Evolutionary conservation across 2,113 vertebrate species (phyloP).

Genomic region (Vulpes lagopus): DNA sequence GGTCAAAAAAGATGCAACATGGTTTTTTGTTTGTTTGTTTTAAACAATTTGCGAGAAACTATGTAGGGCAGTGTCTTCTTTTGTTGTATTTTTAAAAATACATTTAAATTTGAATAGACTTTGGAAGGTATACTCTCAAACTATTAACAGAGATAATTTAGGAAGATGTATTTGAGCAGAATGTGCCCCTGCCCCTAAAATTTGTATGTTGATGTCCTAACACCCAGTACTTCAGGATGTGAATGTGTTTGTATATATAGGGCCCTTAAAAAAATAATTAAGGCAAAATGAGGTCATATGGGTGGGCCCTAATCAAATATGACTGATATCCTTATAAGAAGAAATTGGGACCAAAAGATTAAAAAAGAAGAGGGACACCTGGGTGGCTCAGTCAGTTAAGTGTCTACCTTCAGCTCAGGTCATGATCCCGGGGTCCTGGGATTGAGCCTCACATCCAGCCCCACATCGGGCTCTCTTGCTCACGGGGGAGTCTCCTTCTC

Average conservation of each 20-base stretch:
- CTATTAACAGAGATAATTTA: not conserved
- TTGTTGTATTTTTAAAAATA: not conserved
- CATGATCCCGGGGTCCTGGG: not conserved
- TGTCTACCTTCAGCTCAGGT: not conserved
- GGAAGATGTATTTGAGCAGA: not conserved
- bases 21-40: not conserved
- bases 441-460: not conserved
- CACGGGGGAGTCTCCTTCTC: not conserved
- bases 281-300: not conserved
- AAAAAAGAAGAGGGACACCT: not conserved
- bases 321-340: not conserved
- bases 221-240: not conserved
- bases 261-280: not conserved
- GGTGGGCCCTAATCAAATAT: not conserved
- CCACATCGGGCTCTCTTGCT: too few species aligned
- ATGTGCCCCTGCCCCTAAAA: rapidly evolving
- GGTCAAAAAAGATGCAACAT: not conserved
- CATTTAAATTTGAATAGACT: not conserved
- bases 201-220: not conserved
- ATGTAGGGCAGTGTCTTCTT: not conserved
- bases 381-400: not conserved
- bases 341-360: too few species aligned
- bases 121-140: not conserved
- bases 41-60: not conserved
- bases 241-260: not conserved